Conservation (phyloP, 2,113 vertebrate genomes). For the Plecturocebus donacophilus region DNA sequence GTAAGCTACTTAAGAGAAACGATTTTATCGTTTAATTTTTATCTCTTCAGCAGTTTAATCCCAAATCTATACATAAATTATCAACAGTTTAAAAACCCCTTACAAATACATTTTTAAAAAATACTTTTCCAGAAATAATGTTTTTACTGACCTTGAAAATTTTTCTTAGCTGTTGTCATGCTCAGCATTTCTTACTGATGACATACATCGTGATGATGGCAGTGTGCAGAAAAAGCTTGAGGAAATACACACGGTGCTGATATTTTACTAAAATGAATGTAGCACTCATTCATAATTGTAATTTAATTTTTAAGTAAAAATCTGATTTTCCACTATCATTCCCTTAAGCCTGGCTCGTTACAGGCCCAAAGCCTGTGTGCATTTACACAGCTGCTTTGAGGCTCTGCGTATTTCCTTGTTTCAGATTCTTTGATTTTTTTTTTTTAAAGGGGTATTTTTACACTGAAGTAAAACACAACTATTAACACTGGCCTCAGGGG, state of each 20-base stretch:
- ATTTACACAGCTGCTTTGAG: conserved; percentile 72
- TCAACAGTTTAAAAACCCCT: neutral
- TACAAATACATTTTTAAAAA: conserved; percentile 44
- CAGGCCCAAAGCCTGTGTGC: neutral
- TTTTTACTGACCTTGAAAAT: conserved; percentile 54
- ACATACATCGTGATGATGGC: conserved; percentile 1
- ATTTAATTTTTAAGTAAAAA: conserved; percentile 67
- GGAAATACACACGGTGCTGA: neutral
- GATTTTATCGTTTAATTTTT: conserved; percentile 55
- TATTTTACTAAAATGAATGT: conserved; percentile 42
- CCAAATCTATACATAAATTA: conserved; percentile 47
- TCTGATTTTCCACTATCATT: conserved; percentile 48
- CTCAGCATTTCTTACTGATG: conserved; percentile 32
- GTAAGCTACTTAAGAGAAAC: conserved; percentile 66
- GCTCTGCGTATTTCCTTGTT: conserved; percentile 50
- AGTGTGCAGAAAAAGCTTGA: neutral
- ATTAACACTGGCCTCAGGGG: conserved; percentile 63
- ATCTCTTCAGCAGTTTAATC: neutral
- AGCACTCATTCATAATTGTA: conserved; percentile 40
- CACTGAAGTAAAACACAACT: conserved; percentile 57
- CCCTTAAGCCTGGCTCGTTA: conserved; percentile 6
- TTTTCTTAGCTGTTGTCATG: conserved; percentile 34
- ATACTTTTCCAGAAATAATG: conserved; percentile 37
- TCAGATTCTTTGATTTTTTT: conserved; percentile 60
- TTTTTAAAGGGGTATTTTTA: conserved; percentile 66